Base-by-base conservation (phyloP, 2,888 invertebrate genomes). In the Parasteatoda lunata region DNA sequence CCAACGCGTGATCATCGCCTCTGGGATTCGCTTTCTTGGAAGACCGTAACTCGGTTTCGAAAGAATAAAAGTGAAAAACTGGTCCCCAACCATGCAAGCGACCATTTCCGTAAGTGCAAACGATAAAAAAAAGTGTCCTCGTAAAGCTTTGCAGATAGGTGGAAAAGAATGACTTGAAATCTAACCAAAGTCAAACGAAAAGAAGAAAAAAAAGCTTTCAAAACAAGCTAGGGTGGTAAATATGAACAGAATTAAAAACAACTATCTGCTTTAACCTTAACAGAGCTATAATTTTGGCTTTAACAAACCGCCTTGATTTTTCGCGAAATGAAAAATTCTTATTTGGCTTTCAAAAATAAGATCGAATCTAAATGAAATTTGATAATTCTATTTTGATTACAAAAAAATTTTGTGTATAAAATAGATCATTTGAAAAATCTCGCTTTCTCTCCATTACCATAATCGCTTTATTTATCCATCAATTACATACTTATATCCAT, bases 1-100 rank as follows among this genome's bases (percentile, higher is more conserved):
- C 80, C 85, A 80, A 77, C 85, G 80, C 80, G 85, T 86, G 85
- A 86, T 86, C 85, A 73, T 66, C 71, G 85, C 85, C 85, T 77
- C 65, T 66, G 77, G 85, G 76, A 47, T 66, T 68, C 51, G 64
- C 49, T 65, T 85, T 85, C 80, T 71, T 54, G 69, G 85, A 80
- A 86, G 75, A 85, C 70, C 69, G 73, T 70, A 70, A 80, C 79
- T 64, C 54, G 77, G 52, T 66, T 66, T 65, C 64, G 64, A 76
- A 47, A 68, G 30, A 45, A 47, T 9, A 68, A 30, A 4, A 9
- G 11, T 11, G 9, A 54, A 77, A 84, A 71, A 54, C 77, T 70
- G 66, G 78, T 72, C 75, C 78, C 66, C 66, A 73, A 72, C 79
- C 71, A 7, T 65, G 71, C 77, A 68, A 71, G 71, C 77, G 48